Evolutionary conservation across 2,888 invertebrate genomes (phyloP).

Genomic region (Drosophila ustulata): DNA sequence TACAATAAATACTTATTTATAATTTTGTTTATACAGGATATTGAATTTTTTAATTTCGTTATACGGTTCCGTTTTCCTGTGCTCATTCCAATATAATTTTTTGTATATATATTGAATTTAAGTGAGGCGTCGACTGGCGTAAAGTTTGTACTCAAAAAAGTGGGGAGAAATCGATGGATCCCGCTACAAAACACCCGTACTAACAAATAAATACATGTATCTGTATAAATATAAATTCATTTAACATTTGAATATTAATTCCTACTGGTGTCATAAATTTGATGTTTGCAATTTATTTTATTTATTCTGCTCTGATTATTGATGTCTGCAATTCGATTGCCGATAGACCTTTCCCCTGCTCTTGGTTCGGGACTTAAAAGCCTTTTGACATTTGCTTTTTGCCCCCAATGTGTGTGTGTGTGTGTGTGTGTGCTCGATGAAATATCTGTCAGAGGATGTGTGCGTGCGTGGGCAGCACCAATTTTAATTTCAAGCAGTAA

Average conservation of each 20-base stretch:
- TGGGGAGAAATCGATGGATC: neutral
- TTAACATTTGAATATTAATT: neutral
- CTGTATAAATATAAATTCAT: too few species aligned
- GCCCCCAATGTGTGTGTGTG: slow-evolving; percentile 7
- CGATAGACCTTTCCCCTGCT: slow-evolving; percentile 4
- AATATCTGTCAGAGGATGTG: neutral
- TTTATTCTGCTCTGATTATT: neutral
- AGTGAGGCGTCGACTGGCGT: slow-evolving; percentile 16
- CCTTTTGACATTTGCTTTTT: slow-evolving; percentile 35
- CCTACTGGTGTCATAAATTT: neutral
- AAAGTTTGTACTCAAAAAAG: neutral
- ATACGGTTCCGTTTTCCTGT: slow-evolving; percentile 17
- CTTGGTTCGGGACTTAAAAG: slow-evolving; percentile 15
- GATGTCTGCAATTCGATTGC: neutral
- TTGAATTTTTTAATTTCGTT: slow-evolving; percentile 77
- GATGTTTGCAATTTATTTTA: neutral
- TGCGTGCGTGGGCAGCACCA: slow-evolving; percentile 35
- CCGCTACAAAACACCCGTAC: slow-evolving; percentile 18
- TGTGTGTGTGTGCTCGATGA: slow-evolving; percentile 4
- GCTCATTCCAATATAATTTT: slow-evolving; percentile 17
- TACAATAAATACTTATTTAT: slow-evolving; percentile 76
- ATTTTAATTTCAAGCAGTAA: slow-evolving; percentile 69
- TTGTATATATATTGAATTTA: slow-evolving; percentile 45
- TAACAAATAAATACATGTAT: too few species aligned
- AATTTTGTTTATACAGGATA: slow-evolving; percentile 77